Percentiles rank a stretch among this genome's conserved stretches.
phyloP scores from a whole-genome alignment of 2,888 invertebrate genomes.

The Cosmia pyralina region DNA sequence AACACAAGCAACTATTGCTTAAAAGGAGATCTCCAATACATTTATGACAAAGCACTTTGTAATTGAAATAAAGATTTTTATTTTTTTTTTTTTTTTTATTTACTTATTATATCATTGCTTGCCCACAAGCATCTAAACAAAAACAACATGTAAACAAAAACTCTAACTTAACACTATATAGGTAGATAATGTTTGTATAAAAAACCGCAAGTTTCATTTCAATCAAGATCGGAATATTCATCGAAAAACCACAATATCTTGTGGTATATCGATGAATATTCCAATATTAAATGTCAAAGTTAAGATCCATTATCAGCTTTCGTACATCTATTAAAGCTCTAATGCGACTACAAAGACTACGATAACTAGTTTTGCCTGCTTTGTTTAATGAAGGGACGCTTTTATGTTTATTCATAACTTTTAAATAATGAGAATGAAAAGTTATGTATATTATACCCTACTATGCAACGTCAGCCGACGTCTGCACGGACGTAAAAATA shows the following conservation, averaged over 20 bases:
- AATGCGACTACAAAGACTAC: not conserved
- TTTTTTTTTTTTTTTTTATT: too few relatives aligned
- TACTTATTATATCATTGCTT: not conserved
- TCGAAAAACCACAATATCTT: not conserved
- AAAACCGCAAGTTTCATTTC: not conserved
- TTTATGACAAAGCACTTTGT: too few relatives aligned
- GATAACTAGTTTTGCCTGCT: not conserved
- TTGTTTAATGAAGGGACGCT: not conserved
- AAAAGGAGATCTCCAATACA: too few relatives aligned
- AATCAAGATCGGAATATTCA: constrained; percentile 5
- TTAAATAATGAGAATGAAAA: not conserved
- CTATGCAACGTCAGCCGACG: too few relatives aligned
- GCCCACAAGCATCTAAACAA: not conserved
- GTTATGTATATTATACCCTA: not conserved
- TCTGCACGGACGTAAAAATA: too few relatives aligned
- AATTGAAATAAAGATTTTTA: too few relatives aligned
- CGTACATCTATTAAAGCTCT: not conserved
- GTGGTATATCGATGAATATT: too few relatives aligned
- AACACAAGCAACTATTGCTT: too few relatives aligned
- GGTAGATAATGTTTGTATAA: not conserved
- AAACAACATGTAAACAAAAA: not conserved
- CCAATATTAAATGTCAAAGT: constrained; percentile 5
- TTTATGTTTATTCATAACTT: not conserved
- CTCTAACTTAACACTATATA: not conserved
- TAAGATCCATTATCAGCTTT: not conserved